Percentiles rank a stretch among this genome's conserved stretches.
phyloP scores from a whole-genome alignment of 2,797 vertebrate genomes.

The Squalus acanthias region DNA sequence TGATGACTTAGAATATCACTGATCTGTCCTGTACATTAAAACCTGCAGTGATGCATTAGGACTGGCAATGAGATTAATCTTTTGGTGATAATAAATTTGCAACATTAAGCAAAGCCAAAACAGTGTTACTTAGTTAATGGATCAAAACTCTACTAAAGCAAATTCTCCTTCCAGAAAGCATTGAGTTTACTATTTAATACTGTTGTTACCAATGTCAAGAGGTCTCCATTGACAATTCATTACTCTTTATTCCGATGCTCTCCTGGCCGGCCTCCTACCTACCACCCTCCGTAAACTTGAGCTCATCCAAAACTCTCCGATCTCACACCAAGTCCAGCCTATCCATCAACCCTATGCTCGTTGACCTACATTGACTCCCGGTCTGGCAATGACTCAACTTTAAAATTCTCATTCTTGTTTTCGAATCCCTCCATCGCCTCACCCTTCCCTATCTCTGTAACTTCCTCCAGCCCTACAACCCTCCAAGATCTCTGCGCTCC shows the following conservation, averaged over 20 bases:
- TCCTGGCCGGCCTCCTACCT: neutral
- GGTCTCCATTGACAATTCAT: neutral
- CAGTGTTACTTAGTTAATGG: neutral
- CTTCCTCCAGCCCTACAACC: neutral
- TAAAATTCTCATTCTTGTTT: neutral
- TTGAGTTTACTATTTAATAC: neutral
- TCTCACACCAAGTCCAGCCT: neutral
- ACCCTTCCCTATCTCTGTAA: neutral
- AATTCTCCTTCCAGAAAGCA: neutral
- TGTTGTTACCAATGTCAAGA: neutral
- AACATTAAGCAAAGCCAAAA: neutral
- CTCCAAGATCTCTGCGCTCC: no score
- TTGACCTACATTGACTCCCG: neutral
- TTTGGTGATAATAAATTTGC: neutral
- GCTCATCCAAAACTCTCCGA: neutral
- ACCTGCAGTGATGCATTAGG: neutral
- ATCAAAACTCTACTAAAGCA: neutral
- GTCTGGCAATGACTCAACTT: neutral
- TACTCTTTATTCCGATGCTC: neutral
- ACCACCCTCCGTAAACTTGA: neutral
- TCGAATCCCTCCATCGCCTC: neutral
- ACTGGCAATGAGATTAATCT: neutral
- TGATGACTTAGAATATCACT: neutral
- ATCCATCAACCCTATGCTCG: neutral
- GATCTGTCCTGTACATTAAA: neutral